Evolutionary conservation across 2,888 invertebrate genomes (phyloP), one percentile per base, ranked within the genome.

Genomic region (Chymomyza amoena): DNA sequence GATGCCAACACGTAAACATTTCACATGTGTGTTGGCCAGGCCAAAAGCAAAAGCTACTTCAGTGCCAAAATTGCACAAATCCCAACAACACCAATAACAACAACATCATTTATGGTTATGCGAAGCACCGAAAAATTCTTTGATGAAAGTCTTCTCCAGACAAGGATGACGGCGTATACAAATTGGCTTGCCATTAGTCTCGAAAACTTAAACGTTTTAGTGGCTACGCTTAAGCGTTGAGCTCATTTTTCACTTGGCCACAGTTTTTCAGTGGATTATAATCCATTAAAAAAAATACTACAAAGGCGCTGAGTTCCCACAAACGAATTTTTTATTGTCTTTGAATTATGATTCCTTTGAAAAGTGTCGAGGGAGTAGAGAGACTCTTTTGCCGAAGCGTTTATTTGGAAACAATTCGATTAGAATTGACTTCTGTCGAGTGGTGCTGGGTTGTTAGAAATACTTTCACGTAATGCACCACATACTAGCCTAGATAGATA

Each of bases 391-490:
- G 10, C 18, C 18, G 25, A 45, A 51, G 52, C 62, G 56, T 73
- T 80, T 88, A 88, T 89, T 87, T 85, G 78, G 75, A 80, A 85
- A 89, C 86, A 88, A 89, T 89, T 89, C 86, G 87, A 88, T 89
- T 84, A 78, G 89, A 86, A 88, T 86, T 89, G 90, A 89, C 90
- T 89, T 89, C 89, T 89, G 89, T 89, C 89, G 88, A 88, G 88
- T 88, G 86, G 68, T n/a, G n/a, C n/a, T n/a, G n/a, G n/a, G n/a
- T 57, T 32, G 25, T 56, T 32, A 0, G 67, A 71, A 66, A 79
- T 80, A 82, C 84, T 85, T 84, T 87, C 88, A 83, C 78, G 80
- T 72, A 67, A 75, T 72, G 69, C 63, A 56, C 68, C 60, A 69
- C 63, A 66, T 69, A 32, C 25, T 32, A 9, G 32, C 32, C 32